Base-by-base conservation (phyloP, 1,140 invertebrate species). In the Drosophila elegans region DNA sequence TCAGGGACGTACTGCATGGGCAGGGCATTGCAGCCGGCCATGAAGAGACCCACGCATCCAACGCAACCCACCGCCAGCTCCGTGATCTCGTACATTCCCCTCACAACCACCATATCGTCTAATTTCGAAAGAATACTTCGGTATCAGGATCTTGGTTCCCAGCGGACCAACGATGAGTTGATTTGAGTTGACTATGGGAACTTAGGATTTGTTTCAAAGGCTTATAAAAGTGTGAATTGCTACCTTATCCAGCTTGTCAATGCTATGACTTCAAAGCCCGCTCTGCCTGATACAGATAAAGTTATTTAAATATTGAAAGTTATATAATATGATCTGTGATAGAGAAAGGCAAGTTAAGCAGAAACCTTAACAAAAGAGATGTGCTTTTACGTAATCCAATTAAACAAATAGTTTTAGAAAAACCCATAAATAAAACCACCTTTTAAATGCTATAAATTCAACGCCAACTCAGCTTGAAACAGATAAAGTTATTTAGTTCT, bases 21-120 rank as follows among this genome's bases (percentile, higher is more conserved):
- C 7, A 75, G 1, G 9, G 55, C n/a, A 16, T 66, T 59, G 21
- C 25, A 53, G 2, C 60, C 46, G 9, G 16, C 29, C 21, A 75
- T 12, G 12, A 21, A 73, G 2, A 73, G 39, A 1, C 10, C 27
- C 21, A 55, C 57, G 11, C 45, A 75, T 5, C 52, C 48, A 9
- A 74, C 16, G 13, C 16, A 41, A 1, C 59, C 38, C 2, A 52
- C 48, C 16, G 4, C 38, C 45, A 75, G 38, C 27, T 75, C 46
- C 2, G 59, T 9, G 13, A 27, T 57, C 16, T 74, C 45, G 11
- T 49, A 64, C 39, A 16, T 38, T 16, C 73, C 73, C 0, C 16
- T 53, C 1, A 75, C 49, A 34, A 66, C 10, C 16, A 74, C 53
- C 60, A 64, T 73, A 11, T 41, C 13, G 7, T 12, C 4, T 21